Evolutionary conservation across 2,888 invertebrate species (phyloP).

Genomic region (Apamea sordens): DNA sequence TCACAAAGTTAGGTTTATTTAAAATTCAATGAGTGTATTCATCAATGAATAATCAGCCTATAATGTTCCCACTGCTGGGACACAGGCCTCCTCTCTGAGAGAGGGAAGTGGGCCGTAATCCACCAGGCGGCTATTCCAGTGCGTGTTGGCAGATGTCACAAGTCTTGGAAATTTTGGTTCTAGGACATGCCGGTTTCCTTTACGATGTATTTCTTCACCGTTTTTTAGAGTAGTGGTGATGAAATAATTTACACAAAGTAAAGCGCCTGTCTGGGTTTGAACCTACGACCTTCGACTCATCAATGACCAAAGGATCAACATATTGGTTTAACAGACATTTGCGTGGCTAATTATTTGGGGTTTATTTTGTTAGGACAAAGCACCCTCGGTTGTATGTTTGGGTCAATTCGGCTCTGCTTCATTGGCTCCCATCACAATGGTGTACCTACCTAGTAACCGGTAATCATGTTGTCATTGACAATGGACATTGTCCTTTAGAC

Average conservation of each 20-base stretch:
- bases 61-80: too few relatives aligned
- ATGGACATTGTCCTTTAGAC: slow-evolving; percentile 12
- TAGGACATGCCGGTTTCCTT: too few relatives aligned
- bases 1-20: background rate
- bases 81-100: too few relatives aligned
- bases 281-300: background rate
- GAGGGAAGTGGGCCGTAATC: too few relatives aligned
- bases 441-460: slow-evolving; percentile 65
- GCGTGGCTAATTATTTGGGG: slow-evolving; percentile 83
- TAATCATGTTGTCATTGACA: slow-evolving; percentile 34
- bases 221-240: too few relatives aligned
- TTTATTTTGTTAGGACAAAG: slow-evolving; percentile 87
- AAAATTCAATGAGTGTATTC: background rate
- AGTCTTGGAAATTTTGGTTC: too few relatives aligned
- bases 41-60: slow-evolving; percentile 6
- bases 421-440: slow-evolving; percentile 72
- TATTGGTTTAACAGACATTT: slow-evolving; percentile 54
- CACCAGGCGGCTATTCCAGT: too few relatives aligned
- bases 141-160: too few relatives aligned
- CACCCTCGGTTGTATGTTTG: slow-evolving; percentile 76
- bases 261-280: too few relatives aligned
- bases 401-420: slow-evolving; percentile 80
- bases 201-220: too few relatives aligned
- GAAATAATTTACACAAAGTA: too few relatives aligned
- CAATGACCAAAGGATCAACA: slow-evolving; percentile 33